These are phyloP conservation scores for Spodoptera litura DNA, from an alignment of 1,140 invertebrate genomes.

Conservation along the genomic window DNA sequence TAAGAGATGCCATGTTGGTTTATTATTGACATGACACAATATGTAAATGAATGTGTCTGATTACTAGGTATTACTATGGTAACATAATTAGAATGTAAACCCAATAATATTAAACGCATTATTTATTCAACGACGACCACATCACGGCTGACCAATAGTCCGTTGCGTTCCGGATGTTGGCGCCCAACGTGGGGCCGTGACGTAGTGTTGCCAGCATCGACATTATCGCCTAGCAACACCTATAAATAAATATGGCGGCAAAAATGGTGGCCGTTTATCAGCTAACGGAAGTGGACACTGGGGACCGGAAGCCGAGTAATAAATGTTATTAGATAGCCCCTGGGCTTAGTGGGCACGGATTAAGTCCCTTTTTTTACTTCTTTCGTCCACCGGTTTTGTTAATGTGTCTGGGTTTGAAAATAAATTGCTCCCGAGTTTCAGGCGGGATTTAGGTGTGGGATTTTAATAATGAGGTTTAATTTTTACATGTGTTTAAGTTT, in stretches of 20 bases:
- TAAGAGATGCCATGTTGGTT: too few relatives aligned
- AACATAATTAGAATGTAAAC: background rate
- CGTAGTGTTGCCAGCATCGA: conserved; percentile 71
- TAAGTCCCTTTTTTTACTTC: conserved; percentile 77
- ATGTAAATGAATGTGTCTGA: too few relatives aligned
- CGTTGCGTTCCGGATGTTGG: conserved; percentile 55
- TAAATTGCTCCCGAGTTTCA: conserved; percentile 79
- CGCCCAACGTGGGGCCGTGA: conserved; percentile 54
- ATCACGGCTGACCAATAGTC: conserved; percentile 29
- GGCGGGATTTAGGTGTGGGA: conserved; percentile 8
- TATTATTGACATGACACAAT: too few relatives aligned
- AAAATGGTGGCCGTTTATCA: conserved; percentile 85
- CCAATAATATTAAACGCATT: background rate
- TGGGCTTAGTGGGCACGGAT: conserved; percentile 78
- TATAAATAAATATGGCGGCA: conserved; percentile 85
- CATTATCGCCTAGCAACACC: conserved; percentile 76
- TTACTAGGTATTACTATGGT: background rate
- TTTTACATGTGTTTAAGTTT: conserved; percentile 9
- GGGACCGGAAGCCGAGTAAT: conserved; percentile 79
- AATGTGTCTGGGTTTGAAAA: conserved; percentile 81
- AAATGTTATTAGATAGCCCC: conserved; percentile 86
- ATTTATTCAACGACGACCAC: conserved; percentile 28
- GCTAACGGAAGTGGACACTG: conserved; percentile 78
- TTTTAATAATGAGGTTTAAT: conserved; percentile 24
- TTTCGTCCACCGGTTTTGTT: conserved; percentile 78